Conservation (phyloP, 2,888 invertebrate species). For the Caenorhabditis angaria region DNA sequence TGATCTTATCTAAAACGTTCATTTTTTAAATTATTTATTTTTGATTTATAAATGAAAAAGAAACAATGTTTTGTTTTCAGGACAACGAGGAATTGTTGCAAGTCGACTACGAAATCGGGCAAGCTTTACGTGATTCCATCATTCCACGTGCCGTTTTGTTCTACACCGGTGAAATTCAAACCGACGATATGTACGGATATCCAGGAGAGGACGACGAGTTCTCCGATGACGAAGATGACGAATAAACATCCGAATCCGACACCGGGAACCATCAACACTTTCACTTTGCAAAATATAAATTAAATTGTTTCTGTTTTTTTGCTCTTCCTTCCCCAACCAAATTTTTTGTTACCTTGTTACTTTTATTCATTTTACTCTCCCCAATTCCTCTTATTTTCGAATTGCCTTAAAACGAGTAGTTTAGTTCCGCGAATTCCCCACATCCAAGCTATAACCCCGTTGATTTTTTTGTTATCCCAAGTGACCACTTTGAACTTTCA, state of each 20-base stretch:
- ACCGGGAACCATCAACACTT: neutral
- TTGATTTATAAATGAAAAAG: no score
- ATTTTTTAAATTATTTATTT: no score
- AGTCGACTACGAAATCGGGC: slow-evolving; percentile 97
- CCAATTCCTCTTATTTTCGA: neutral
- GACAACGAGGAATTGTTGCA: slow-evolving; percentile 87
- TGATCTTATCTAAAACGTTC: neutral
- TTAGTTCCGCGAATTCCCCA: slow-evolving; percentile 6
- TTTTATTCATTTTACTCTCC: neutral
- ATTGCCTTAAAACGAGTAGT: slow-evolving; percentile 24
- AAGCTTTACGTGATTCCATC: slow-evolving; percentile 93
- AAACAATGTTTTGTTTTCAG: slow-evolving; percentile 75
- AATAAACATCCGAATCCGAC: slow-evolving; percentile 10
- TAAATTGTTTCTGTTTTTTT: slow-evolving; percentile 7
- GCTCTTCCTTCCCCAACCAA: no score
- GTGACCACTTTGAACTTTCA: no score
- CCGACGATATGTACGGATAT: slow-evolving; percentile 49
- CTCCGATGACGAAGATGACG: slow-evolving; percentile 42
- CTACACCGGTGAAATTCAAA: slow-evolving; percentile 82
- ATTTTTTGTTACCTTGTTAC: slow-evolving; percentile 23
- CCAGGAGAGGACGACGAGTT: slow-evolving; percentile 46
- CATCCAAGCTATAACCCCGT: neutral
- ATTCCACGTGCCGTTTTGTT: slow-evolving; percentile 96
- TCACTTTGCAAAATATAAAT: neutral
- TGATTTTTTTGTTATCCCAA: neutral